Evolutionary conservation across 2,797 vertebrate genomes (phyloP).

Genomic region (Microctenopoma lineatum): DNA sequence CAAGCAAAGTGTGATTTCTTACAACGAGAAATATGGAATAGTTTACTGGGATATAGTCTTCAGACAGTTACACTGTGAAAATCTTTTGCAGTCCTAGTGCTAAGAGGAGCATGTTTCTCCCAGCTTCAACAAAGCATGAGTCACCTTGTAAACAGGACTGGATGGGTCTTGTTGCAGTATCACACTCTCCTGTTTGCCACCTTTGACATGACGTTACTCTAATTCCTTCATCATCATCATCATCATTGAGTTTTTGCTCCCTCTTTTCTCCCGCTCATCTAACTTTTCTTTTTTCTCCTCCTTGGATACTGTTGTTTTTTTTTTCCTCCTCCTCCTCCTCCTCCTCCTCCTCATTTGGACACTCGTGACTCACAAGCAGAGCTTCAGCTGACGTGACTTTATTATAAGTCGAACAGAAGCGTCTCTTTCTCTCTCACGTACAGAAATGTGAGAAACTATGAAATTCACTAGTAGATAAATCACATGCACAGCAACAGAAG

Average conservation of each 20-base stretch:
- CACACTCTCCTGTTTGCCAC: too few species aligned
- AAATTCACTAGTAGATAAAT: slow-evolving; percentile 9
- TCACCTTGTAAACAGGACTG: too few species aligned
- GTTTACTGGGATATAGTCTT: too few species aligned
- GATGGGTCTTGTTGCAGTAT: too few species aligned
- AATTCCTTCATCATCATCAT: not conserved
- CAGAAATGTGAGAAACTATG: slow-evolving; percentile 16
- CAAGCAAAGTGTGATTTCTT: too few species aligned
- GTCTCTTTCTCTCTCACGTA: slow-evolving; percentile 28
- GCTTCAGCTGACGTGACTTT: slow-evolving; percentile 51
- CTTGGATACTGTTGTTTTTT: not conserved
- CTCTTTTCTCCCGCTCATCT: not conserved
- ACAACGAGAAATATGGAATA: too few species aligned
- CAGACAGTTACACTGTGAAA: too few species aligned
- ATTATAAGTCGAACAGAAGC: slow-evolving; percentile 42
- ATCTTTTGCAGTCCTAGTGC: too few species aligned
- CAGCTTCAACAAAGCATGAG: too few species aligned
- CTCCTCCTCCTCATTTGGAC: slow-evolving; percentile 31
- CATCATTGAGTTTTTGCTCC: not conserved
- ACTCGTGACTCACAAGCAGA: slow-evolving; percentile 50
- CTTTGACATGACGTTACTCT: too few species aligned
- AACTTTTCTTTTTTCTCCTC: not conserved
- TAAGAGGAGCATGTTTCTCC: too few species aligned
- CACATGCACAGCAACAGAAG: slow-evolving; percentile 1
- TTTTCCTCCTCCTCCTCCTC: too few species aligned